Conservation (phyloP, 2,888 invertebrate genomes). For the Leptinotarsa peninsularis region DNA sequence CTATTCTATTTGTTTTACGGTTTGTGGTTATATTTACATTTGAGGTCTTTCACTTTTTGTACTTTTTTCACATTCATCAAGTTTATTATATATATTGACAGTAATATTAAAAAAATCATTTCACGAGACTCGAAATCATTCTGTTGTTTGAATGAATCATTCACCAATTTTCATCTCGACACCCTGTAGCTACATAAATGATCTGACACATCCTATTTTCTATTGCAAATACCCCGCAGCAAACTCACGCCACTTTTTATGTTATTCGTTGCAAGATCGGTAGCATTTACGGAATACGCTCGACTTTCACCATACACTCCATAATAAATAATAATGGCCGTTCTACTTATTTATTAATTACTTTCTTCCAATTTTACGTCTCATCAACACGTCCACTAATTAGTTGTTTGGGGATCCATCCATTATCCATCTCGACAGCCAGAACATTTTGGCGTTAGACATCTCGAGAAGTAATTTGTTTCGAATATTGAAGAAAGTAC, state of each 20-base stretch:
- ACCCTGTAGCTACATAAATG: conserved; percentile 31
- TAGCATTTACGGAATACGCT: conserved; percentile 38
- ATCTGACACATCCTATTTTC: conserved; percentile 32
- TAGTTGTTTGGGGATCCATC: conserved; percentile 45
- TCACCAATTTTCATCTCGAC: neutral
- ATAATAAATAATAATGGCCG: conserved; percentile 40
- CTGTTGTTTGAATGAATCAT: neutral
- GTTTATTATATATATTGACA: too few species aligned
- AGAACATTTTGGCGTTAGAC: conserved; percentile 43
- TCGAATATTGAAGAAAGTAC: conserved; percentile 53
- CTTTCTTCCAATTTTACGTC: conserved; percentile 33
- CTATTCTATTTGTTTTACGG: too few species aligned
- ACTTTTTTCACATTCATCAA: too few species aligned
- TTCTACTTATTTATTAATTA: conserved; percentile 38
- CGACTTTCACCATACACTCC: conserved; percentile 35
- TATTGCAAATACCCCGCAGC: conserved; percentile 30
- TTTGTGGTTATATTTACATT: too few species aligned
- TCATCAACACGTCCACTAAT: conserved; percentile 39
- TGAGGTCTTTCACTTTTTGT: too few species aligned
- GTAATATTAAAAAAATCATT: too few species aligned
- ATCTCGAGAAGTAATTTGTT: conserved; percentile 57
- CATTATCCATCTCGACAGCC: conserved; percentile 53
- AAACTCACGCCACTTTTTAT: conserved; percentile 27
- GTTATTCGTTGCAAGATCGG: conserved; percentile 35
- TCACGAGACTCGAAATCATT: too few species aligned